Conservation (phyloP, 2,113 vertebrate genomes). For the Notechis scutatus region DNA sequence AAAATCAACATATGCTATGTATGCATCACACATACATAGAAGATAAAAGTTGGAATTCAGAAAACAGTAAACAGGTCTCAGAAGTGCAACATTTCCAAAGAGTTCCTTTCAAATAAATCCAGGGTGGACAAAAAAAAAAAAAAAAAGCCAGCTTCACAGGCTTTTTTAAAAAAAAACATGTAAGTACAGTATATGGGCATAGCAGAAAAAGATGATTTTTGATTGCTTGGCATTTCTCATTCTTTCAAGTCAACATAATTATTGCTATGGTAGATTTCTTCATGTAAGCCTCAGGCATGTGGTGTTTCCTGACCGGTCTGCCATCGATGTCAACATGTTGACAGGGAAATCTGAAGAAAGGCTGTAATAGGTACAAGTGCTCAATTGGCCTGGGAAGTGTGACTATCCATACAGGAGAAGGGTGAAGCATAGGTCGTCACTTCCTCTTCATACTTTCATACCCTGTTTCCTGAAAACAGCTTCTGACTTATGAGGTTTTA, state of each 20-base stretch:
- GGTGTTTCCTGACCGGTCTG: not conserved
- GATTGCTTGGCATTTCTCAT: not conserved
- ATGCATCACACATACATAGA: conserved; percentile 45
- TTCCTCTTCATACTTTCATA: not conserved
- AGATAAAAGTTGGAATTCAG: conserved; percentile 49
- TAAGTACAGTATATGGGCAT: not conserved
- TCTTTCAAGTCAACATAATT: not conserved
- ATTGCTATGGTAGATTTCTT: not conserved
- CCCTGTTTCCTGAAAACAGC: not conserved
- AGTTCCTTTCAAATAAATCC: conserved; percentile 34
- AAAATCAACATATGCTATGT: conserved; percentile 56
- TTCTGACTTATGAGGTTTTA: not conserved
- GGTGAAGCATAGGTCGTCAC: not conserved
- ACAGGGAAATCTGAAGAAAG: not conserved
- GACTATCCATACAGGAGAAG: not conserved
- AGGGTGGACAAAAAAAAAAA: conserved; percentile 3
- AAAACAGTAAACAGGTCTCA: conserved; percentile 13
- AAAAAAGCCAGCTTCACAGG: not conserved
- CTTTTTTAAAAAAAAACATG: conserved; percentile 13
- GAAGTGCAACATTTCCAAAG: conserved; percentile 36
- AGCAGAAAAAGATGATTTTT: not conserved
- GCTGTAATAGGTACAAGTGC: not conserved
- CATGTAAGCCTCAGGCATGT: not conserved
- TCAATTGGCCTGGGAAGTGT: not conserved
- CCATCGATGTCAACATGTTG: not conserved